Evolutionary conservation across 1,140 invertebrate genomes (phyloP), one percentile per base, ranked within the genome.

Genomic region (Diabrotica undecimpunctata): DNA sequence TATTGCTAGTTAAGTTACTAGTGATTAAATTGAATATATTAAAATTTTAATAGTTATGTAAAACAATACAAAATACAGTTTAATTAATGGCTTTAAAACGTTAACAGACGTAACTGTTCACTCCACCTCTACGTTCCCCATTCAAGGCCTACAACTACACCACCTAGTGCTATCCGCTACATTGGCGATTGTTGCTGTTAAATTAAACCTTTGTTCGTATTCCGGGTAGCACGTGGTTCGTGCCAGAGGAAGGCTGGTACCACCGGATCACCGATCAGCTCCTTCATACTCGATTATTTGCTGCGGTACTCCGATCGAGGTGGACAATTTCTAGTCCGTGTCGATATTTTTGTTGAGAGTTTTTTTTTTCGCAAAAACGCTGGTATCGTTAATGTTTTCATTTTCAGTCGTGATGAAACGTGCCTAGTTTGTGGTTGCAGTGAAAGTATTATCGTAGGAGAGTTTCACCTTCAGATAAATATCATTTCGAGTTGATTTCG

Each of bases 121-220:
- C 53, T 54, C 53, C n/a, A 54, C 6, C 53, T 54, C 14, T 54
- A 13, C 53, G n/a, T 37, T 57, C 38, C 37, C 55, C 25, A 57
- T 12, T 57, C 55, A 57, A 57, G 55, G 55, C n/a, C 55, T 38
- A 12, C 55, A 25, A 37, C 36, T 37, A 6, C 13, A 55, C 36
- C 36, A 35, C 12, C 37, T 8, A 54, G 53, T 37, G 10, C 55
- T 35, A 37, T 37, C 37, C 9, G 55, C 36, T 37, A 12, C 38
- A 37, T 38, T 55, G 13, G 14, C 54, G 41, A 46, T 55, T 41
- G 55, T 57, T 57, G 37, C 25, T 37, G 38, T 37, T 57, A 7
- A n/a, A 12, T 7, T 57, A 57, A 35, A n/a, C 55, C 37, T 57
- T 57, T 57, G 55, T 57, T 57, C 55, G 36, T 57, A 57, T 57